Conservation (phyloP, 2,888 invertebrate species). For the Oeneis ivallda region DNA sequence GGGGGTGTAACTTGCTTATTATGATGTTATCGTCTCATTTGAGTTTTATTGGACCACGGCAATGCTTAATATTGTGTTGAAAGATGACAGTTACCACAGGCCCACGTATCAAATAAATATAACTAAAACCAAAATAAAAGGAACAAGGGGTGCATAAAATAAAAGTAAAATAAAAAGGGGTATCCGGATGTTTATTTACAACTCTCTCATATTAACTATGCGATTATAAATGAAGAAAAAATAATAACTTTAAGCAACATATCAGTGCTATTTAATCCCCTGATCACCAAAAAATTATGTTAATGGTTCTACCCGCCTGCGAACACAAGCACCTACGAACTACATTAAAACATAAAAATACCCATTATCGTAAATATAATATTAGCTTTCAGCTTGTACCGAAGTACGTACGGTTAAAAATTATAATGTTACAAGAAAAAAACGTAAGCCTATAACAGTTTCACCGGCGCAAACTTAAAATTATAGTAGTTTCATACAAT, state of each 20-base stretch:
- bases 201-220: conserved; percentile 76
- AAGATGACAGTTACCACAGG: conserved; percentile 46
- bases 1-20: not conserved
- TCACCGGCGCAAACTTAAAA: conserved; percentile 47
- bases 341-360: conserved; percentile 73
- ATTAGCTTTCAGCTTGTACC: conserved; percentile 63
- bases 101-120: conserved; percentile 41
- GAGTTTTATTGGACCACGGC: conserved; percentile 23
- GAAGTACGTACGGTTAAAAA: conserved; percentile 48
- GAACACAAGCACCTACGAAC: conserved; percentile 64
- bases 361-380: conserved; percentile 67
- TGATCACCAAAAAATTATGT: conserved; percentile 73
- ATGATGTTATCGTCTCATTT: not conserved
- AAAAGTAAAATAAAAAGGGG: conserved; percentile 79
- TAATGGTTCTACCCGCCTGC: conserved; percentile 63
- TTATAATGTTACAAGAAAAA: conserved; percentile 49
- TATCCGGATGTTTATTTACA: conserved; percentile 81
- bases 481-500: conserved; percentile 33
- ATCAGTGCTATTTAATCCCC: conserved; percentile 65
- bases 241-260: conserved; percentile 69
- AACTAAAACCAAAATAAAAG: conserved; percentile 29
- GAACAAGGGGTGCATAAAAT: conserved; percentile 53
- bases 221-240: conserved; percentile 69
- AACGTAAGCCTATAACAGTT: conserved; percentile 49
- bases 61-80: conserved; percentile 45